Base-by-base conservation (phyloP, 2,113 vertebrate genomes). In the Melanostigma gelatinosum region DNA sequence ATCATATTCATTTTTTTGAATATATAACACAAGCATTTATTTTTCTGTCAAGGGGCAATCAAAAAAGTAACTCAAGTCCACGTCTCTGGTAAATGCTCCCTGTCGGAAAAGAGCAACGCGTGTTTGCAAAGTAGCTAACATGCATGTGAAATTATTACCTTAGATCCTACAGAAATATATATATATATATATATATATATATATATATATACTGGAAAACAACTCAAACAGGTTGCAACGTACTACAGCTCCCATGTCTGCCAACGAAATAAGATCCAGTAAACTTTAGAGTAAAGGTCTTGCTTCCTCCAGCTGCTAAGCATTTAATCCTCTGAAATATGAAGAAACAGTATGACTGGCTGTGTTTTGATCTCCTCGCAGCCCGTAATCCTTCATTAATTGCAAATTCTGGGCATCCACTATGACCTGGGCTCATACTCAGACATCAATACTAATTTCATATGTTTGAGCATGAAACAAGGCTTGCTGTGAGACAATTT, bases 291-390 rank as follows among this genome's bases (percentile, higher is more conserved):
- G 62, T 32, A 65, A 81, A 77, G 63, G 76, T 63, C 42, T 29
- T 22, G 42, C 74, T 34, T 42, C 62, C 62, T 46, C 52, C 61
- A 81, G 76, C 81, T 80, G 78, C 62, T 79, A 72, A 90, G 84
- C 72, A 79, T 86, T 77, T 93, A 91, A 91, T 91, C 91, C 84
- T 68, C 80, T 84, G 77, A 92, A 91, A 84, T 87, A 93, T 91
- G 85, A 90, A 91, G 88, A 77, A 89, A 85, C 66, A 34, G 72
- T 75, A 66, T 72, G 82, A 81, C 71, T 78, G 64, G 67, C 64
- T 63, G 65, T 80, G 84, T 89, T 91, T 91, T 87, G 80, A 92
- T 89, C 88, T 91, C 69, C 77, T 77, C 40, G 8, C 78, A 63
- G 79, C 75, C 58, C 74, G 50, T 92, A 92, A 93, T 91, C 87